phyloP scores from a whole-genome alignment of 64 coral and sea anemone species.

The Dendronephthya gigantea region DNA sequence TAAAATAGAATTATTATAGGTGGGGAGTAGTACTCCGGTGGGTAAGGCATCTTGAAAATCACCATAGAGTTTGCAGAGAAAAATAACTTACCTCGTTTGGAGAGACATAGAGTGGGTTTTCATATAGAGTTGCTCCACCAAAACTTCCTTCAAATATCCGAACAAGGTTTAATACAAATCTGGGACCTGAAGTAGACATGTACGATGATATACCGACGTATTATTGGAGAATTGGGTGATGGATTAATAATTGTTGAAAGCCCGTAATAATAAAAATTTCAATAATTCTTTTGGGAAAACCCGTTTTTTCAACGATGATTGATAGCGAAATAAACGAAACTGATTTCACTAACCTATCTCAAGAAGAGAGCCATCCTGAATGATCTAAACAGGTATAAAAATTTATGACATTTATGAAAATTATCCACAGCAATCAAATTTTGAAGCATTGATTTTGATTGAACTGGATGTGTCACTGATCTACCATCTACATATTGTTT shows the following conservation, averaged over 20 bases:
- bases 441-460: background rate
- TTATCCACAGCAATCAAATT: no score
- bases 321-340: no score
- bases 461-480: no score
- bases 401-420: background rate
- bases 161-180: constrained; percentile 85
- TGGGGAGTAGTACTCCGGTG: no score
- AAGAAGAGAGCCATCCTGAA: constrained; percentile 68
- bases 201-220: background rate
- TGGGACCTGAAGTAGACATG: constrained; percentile 53
- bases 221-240: background rate
- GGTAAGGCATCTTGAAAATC: no score
- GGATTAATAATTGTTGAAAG: no score
- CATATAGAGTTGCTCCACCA: constrained; percentile 78
- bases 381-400: constrained; percentile 46
- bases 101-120: constrained; percentile 69
- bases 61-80: no score
- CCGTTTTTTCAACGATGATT: no score
- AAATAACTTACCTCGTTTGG: constrained; percentile 73
- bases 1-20: no score
- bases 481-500: no score
- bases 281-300: background rate
- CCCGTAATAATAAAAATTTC: background rate
- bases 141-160: constrained; percentile 97
- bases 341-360: constrained; percentile 61